These are phyloP conservation scores for Xyliphius kryptos DNA, from an alignment of 2,113 vertebrate genomes.

Conservation along the genomic window DNA sequence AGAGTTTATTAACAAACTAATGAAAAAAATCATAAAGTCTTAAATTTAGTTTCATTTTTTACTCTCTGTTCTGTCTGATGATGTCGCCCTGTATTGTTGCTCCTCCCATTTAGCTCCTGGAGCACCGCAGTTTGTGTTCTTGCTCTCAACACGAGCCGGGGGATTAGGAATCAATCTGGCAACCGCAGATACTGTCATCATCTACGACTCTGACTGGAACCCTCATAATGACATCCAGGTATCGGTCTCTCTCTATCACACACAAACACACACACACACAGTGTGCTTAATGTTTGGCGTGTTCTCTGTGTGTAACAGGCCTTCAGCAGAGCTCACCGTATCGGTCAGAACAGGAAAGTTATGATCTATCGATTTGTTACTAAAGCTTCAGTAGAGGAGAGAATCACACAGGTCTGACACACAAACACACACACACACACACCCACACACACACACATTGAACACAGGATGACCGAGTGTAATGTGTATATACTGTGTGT, in stretches of 20 bases:
- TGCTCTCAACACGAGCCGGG: conserved; percentile 93
- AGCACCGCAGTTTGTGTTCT: conserved; percentile 94
- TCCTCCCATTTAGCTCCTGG: conserved; percentile 71
- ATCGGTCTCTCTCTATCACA: conserved; percentile 21
- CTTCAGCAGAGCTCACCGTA: conserved; percentile 95
- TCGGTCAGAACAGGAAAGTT: conserved; percentile 96
- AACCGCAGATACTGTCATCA: conserved; percentile 95
- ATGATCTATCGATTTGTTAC: conserved; percentile 99
- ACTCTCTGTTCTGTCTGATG: neutral
- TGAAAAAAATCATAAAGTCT: too few relatives aligned
- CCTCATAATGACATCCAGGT: conserved; percentile 98
- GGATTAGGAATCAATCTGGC: conserved; percentile 96
- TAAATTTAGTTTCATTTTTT: too few relatives aligned
- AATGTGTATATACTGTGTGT: neutral
- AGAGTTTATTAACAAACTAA: too few relatives aligned
- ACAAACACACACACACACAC: neutral
- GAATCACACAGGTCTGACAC: conserved; percentile 79
- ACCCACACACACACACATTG: neutral
- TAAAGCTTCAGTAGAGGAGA: conserved; percentile 93
- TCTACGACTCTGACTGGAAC: conserved; percentile 98
- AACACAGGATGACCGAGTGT: neutral
- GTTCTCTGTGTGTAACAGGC: conserved; percentile 62
- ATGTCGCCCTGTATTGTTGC: neutral
- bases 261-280: neutral
- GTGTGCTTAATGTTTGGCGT: neutral